These are phyloP conservation scores for Drosophila birchii DNA, from an alignment of 2,888 invertebrate genomes.

Conservation along the genomic window DNA sequence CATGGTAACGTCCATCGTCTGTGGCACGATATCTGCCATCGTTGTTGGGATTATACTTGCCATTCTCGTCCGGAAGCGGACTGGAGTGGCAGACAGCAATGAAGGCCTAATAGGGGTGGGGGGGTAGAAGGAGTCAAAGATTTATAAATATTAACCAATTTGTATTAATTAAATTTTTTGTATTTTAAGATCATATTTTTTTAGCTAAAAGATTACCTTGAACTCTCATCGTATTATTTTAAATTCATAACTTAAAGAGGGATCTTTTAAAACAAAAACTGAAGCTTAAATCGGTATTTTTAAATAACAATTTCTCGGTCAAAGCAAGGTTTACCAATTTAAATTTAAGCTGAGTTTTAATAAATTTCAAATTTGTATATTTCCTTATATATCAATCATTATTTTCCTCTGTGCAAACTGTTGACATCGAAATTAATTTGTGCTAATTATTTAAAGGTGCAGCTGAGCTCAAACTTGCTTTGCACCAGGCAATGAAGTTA, in stretches of 20 bases:
- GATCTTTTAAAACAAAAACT: neutral
- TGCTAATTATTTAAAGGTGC: slow-evolving; percentile 22
- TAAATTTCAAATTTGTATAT: neutral
- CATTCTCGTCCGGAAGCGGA: slow-evolving; percentile 72
- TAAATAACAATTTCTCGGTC: neutral
- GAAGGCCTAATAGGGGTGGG: slow-evolving; percentile 58
- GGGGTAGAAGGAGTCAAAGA: too few species aligned
- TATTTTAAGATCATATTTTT: too few species aligned
- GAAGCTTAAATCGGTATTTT: neutral
- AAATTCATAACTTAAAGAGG: neutral
- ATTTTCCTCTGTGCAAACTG: neutral
- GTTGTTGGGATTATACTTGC: slow-evolving; percentile 81
- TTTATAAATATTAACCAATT: too few species aligned
- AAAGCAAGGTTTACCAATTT: neutral
- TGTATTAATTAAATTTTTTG: too few species aligned
- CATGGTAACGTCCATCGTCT: slow-evolving; percentile 79
- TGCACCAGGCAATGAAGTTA: slow-evolving; percentile 11
- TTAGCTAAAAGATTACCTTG: too few species aligned
- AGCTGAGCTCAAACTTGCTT: slow-evolving; percentile 14
- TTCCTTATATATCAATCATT: neutral
- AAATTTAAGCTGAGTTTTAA: too few species aligned
- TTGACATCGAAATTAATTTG: slow-evolving; percentile 14
- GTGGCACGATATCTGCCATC: slow-evolving; percentile 78
- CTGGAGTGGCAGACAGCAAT: slow-evolving; percentile 74
- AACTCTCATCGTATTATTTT: neutral